Conservation (phyloP, 2,797 vertebrate genomes). For the Monodelphis domestica region DNA sequence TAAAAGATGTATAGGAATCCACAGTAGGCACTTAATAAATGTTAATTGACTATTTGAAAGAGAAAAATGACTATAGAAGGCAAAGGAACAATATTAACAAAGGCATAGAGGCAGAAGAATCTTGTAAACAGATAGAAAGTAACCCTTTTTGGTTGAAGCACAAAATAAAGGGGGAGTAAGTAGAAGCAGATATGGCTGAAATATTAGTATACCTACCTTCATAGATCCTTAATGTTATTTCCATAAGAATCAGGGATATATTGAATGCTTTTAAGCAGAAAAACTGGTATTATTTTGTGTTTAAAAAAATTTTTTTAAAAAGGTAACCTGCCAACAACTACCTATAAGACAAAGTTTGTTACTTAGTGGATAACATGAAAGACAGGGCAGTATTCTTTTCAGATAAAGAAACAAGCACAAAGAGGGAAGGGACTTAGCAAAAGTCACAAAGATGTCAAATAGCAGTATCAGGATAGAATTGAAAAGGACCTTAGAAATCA, state of each 20-base stretch:
- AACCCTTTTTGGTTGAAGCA: not conserved
- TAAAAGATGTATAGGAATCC: not conserved
- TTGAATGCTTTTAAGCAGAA: not conserved
- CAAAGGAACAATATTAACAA: not conserved
- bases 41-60: not conserved
- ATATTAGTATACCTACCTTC: not conserved
- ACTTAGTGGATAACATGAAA: not conserved
- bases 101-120: not conserved
- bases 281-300: not conserved
- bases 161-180: not conserved
- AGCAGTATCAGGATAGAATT: not conserved
- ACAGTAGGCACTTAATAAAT: not conserved
- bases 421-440: not conserved
- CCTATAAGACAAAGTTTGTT: not conserved
- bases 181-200: not conserved
- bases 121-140: not conserved
- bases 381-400: not conserved
- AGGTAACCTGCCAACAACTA: not conserved
- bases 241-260: not conserved
- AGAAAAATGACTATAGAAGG: not conserved
- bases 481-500: not conserved
- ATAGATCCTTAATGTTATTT: not conserved
- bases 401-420: not conserved
- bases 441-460: not conserved
- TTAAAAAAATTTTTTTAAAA: no score